Percentiles rank a stretch among this genome's conserved stretches.
These are phyloP conservation scores for Hafferia zeledoni DNA, from an alignment of 2,797 vertebrate species.

Conservation along the genomic window DNA sequence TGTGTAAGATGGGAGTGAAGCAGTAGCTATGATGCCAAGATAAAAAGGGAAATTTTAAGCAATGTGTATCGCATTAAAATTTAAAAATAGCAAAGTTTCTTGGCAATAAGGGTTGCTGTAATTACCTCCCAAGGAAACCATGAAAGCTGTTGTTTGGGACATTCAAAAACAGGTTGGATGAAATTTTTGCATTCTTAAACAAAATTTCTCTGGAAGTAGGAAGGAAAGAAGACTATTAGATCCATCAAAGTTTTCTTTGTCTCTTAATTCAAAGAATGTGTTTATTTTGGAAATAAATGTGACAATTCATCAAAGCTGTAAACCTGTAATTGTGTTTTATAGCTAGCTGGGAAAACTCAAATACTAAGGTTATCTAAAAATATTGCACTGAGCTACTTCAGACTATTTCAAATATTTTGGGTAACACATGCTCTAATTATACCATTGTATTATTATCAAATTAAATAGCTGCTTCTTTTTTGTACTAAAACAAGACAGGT, in stretches of 20 bases:
- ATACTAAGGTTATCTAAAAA: constrained; percentile 58
- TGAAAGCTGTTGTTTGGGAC: neutral
- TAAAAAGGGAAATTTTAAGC: neutral
- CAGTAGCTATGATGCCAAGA: neutral
- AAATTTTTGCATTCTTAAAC: neutral
- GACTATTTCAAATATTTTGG: constrained; percentile 31
- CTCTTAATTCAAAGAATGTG: neutral
- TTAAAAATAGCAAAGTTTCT: neutral
- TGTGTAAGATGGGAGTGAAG: neutral
- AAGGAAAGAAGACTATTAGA: neutral
- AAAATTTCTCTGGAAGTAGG: neutral
- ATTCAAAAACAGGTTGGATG: neutral
- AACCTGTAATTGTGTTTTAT: neutral
- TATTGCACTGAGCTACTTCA: constrained; percentile 44
- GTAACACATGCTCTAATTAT: constrained; percentile 53
- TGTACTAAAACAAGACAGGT: constrained; percentile 26
- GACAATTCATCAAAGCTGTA: neutral
- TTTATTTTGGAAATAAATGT: neutral
- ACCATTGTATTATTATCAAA: neutral
- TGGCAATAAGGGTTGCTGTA: neutral
- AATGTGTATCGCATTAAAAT: neutral
- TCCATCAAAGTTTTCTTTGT: neutral
- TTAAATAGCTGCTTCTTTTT: constrained; percentile 31
- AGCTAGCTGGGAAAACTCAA: constrained; percentile 22
- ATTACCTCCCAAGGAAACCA: neutral